Evolutionary conservation across 2,797 vertebrate genomes (phyloP), one percentile per base, ranked within the genome.

Genomic region (Neostethus bicornis): DNA sequence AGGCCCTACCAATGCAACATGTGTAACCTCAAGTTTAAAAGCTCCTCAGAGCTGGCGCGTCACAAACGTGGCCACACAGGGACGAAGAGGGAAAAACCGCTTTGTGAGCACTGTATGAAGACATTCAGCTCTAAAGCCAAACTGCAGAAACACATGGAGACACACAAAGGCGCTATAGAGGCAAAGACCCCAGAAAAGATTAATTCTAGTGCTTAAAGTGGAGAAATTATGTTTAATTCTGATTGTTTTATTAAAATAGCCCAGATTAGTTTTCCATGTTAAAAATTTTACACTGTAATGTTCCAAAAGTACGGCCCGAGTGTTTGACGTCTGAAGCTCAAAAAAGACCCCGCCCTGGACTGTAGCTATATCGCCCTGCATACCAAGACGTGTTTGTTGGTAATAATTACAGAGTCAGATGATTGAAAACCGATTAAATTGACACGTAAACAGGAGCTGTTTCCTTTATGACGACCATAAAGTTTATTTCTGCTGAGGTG

Each of bases 1-100:
- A 52, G 90, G 34, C 84, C 92, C 4, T 92, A 91, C 25, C 24
- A 73, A 56, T 93, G 92, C 70, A 1, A 23, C 17, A 2, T 31
- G n/a, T 93, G 92, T 13, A 60, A 83, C 24, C 84, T 88, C 29
- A 86, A 68, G 43, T 93, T 93, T 68, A 90, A 89, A 62, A 91
- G 90, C 69, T 91, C 91, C 0, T 92, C 91, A 0, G 90, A 91
- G 81, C 75, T 92, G 73, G 87, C 90, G 0, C 70, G 91, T 4
- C 92, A 93, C 84, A 85, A 76, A 32, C 87, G 73, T 20, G 72
- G 75, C 24, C 92, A 93, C n/a, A 52, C 78, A 0, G 85, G 77
- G 17, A 2, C 66, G 39, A 85, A 60, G 65, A 68, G 70, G 3
- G 21, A 5, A 4, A 81, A 60, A 2, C 84, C 77, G 0, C 0